A percentile compares a stretch with the other conserved stretches of the same genome.
Conservation (phyloP, 2,888 invertebrate genomes). For the Iselma pallidipennis region DNA sequence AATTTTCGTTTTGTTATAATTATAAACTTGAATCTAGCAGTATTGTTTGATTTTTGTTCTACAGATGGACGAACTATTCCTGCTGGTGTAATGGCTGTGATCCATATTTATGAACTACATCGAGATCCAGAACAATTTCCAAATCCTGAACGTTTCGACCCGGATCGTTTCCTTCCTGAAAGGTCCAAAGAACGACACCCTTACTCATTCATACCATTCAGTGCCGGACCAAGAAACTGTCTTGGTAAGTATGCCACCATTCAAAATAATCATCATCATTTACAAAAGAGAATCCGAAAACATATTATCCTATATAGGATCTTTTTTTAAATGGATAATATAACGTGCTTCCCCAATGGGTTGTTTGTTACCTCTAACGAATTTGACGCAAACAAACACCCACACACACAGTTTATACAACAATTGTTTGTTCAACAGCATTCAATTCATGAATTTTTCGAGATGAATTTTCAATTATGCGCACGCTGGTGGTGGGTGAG, state of each 20-base stretch:
- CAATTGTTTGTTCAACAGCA: too few species aligned
- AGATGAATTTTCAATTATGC: too few species aligned
- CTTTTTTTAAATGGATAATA: not conserved
- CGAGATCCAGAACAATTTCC: conserved; percentile 48
- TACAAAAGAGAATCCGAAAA: not conserved
- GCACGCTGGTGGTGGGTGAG: too few species aligned
- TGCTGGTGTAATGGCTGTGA: conserved; percentile 30
- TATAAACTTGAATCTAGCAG: too few species aligned
- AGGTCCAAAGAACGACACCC: conserved; percentile 43
- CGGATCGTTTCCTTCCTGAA: conserved; percentile 49
- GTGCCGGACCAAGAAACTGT: conserved; percentile 51
- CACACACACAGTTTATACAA: too few species aligned
- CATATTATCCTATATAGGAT: too few species aligned
- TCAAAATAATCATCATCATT: too few species aligned
- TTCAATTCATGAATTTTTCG: too few species aligned
- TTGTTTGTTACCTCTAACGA: too few species aligned
- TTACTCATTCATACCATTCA: conserved; percentile 46
- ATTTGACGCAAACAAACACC: not conserved
- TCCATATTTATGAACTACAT: conserved; percentile 51
- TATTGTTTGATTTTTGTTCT: conserved; percentile 22
- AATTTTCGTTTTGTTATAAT: too few species aligned
- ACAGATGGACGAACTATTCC: conserved; percentile 44
- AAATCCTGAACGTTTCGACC: conserved; percentile 47
- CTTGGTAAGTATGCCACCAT: conserved; percentile 39
- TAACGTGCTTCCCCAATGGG: not conserved